A percentile compares a stretch with the other conserved stretches of the same genome.
Evolutionary conservation across 2,797 vertebrate genomes (phyloP).

Genomic region (Hybognathus amarus): DNA sequence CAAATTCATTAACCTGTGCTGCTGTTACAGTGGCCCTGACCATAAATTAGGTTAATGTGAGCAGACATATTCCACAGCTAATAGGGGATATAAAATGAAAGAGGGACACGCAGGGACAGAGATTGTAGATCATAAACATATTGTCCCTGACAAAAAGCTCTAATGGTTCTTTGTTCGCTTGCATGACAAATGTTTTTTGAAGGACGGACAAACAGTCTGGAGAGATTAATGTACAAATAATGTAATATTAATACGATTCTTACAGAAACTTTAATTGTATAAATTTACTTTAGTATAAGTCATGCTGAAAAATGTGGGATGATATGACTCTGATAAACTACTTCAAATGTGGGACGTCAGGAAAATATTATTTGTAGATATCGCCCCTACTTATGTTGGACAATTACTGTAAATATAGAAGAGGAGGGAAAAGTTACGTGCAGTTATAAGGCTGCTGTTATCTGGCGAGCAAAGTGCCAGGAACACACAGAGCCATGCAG

Average conservation of each 20-base stretch:
- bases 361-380: constrained; percentile 44
- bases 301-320: background rate
- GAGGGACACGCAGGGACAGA: constrained; percentile 77
- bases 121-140: constrained; percentile 72
- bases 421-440: constrained; percentile 24
- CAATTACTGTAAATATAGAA: background rate
- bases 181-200: constrained; percentile 50
- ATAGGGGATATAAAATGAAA: constrained; percentile 83
- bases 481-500: constrained; percentile 55
- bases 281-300: constrained; percentile 35
- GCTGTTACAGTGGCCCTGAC: constrained; percentile 76
- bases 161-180: constrained; percentile 59
- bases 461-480: constrained; percentile 48
- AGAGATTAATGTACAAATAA: background rate
- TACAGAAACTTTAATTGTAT: constrained; percentile 45
- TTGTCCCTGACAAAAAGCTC: constrained; percentile 59
- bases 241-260: background rate
- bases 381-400: constrained; percentile 39
- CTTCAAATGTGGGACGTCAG: constrained; percentile 40
- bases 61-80: constrained; percentile 79
- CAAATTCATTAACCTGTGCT: constrained; percentile 95
- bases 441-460: constrained; percentile 36
- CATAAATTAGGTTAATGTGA: constrained; percentile 85
- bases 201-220: constrained; percentile 23
- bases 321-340: constrained; percentile 28